A percentile compares a stretch with the other conserved stretches of the same genome.
Evolutionary conservation across 1,140 invertebrate species (phyloP).

Genomic region (Heliothis virescens): DNA sequence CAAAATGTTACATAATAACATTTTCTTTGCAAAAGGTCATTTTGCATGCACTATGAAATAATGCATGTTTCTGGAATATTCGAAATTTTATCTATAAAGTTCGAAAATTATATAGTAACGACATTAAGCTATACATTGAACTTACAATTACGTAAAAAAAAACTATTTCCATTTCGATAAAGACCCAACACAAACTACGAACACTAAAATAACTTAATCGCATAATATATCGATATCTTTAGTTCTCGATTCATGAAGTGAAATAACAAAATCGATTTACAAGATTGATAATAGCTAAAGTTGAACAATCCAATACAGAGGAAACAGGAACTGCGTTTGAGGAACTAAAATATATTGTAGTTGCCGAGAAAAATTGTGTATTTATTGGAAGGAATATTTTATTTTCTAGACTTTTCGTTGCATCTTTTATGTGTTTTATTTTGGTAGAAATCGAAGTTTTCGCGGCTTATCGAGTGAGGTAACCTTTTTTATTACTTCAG

Average conservation of each 20-base stretch:
- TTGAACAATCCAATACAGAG: constrained; percentile 16
- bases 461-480: too few relatives aligned
- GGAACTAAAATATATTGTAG: constrained; percentile 13
- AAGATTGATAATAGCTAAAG: constrained; percentile 26
- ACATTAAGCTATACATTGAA: too few relatives aligned
- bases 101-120: too few relatives aligned
- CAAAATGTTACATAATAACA: too few relatives aligned
- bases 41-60: too few relatives aligned
- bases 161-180: too few relatives aligned
- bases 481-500: too few relatives aligned
- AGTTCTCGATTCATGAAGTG: constrained; percentile 4
- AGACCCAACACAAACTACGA: too few relatives aligned
- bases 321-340: constrained; percentile 5
- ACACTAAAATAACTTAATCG: neutral
- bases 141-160: too few relatives aligned
- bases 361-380: constrained; percentile 1
- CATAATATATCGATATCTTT: constrained; percentile 10
- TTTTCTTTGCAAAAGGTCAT: too few relatives aligned
- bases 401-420: neutral
- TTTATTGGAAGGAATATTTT: constrained; percentile 8
- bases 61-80: too few relatives aligned
- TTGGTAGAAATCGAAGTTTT: neutral
- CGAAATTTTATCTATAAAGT: too few relatives aligned
- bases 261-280: constrained; percentile 33
- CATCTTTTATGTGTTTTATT: neutral